These are phyloP conservation scores for Oeneis ivallda DNA, from an alignment of 2,888 invertebrate genomes.

Conservation along the genomic window DNA sequence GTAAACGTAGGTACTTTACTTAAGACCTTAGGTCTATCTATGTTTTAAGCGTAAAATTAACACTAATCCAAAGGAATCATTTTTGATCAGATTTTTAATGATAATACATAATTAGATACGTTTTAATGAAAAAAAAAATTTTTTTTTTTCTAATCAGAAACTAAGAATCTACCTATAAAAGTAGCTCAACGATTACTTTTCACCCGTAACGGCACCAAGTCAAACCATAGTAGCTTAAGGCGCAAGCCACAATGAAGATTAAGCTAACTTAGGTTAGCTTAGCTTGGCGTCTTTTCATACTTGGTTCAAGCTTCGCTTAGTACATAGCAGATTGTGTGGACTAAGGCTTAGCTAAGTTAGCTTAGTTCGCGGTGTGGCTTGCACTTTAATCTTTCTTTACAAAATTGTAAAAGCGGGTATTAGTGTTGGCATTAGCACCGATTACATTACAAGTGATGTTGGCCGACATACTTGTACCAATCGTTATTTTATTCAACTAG, in stretches of 20 bases:
- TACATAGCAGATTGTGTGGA: no score
- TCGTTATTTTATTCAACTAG: slow-evolving; percentile 48
- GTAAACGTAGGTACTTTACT: no score
- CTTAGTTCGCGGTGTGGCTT: no score
- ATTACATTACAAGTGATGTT: slow-evolving; percentile 44
- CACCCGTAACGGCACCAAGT: no score
- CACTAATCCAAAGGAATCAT: no score
- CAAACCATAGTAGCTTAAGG: slow-evolving; percentile 6
- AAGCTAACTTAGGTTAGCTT: no score
- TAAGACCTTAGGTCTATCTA: no score
- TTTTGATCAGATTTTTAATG: neutral
- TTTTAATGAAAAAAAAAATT: neutral
- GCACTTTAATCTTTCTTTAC: slow-evolving; percentile 32
- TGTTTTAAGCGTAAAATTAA: no score
- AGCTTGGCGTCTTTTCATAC: no score
- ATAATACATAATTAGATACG: neutral
- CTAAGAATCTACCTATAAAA: slow-evolving; percentile 3
- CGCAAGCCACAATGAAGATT: no score
- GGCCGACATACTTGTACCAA: slow-evolving; percentile 54
- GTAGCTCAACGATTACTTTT: neutral
- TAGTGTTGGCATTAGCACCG: slow-evolving; percentile 60
- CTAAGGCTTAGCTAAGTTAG: no score
- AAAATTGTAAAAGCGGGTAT: slow-evolving; percentile 50
- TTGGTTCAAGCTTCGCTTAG: no score
- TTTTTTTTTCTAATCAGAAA: neutral